A percentile compares a stretch with the other conserved stretches of the same genome.
Evolutionary conservation across 2,797 vertebrate genomes (phyloP).

Genomic region (Chloroceryle inda): DNA sequence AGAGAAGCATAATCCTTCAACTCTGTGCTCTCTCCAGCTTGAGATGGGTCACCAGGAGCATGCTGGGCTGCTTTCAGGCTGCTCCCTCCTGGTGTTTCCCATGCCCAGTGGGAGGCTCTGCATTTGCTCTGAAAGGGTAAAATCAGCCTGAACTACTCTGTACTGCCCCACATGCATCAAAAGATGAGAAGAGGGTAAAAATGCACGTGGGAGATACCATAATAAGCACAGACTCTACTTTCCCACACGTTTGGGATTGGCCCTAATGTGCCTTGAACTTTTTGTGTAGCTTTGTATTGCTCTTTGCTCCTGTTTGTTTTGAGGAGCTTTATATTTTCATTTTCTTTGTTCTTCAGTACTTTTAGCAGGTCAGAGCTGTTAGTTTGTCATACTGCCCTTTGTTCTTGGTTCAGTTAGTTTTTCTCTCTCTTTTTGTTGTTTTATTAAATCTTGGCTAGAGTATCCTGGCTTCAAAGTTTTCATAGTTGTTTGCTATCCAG

Average conservation of each 20-base stretch:
- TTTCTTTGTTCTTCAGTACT: constrained; percentile 34
- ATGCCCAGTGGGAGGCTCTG: background rate
- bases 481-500: background rate
- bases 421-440: constrained; percentile 47
- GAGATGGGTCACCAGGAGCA: background rate
- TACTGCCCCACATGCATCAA: background rate
- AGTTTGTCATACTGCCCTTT: constrained; percentile 31
- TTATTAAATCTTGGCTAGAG: constrained; percentile 41
- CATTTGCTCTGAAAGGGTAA: background rate
- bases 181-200: background rate
- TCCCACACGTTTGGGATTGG: background rate
- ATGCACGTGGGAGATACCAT: background rate
- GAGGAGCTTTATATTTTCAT: constrained; percentile 34
- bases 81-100: background rate
- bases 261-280: background rate
- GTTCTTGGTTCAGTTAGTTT: constrained; percentile 29
- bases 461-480: constrained; percentile 24
- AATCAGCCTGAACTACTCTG: background rate
- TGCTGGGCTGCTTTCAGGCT: background rate
- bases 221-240: background rate
- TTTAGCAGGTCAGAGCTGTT: background rate
- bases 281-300: background rate
- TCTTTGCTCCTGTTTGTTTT: constrained; percentile 41
- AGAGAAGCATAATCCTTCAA: background rate
- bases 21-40: background rate